Conservation (phyloP, 2,888 invertebrate genomes). For the Caenorhabditis sp. region DNA sequence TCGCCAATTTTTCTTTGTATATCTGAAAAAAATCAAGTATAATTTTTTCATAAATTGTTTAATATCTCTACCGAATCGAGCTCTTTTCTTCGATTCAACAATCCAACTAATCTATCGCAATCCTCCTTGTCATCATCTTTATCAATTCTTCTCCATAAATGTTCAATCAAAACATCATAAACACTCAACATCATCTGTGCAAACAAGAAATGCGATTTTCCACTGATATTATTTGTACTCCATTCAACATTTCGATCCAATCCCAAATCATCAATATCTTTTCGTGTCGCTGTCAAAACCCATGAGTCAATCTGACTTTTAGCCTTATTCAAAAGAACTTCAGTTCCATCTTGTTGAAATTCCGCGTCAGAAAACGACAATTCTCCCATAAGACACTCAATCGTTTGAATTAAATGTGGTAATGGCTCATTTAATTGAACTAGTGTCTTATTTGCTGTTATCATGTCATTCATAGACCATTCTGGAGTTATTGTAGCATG, state of each 20-base stretch:
- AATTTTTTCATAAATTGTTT: background rate
- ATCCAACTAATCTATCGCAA: conserved; percentile 29
- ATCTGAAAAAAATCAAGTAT: background rate
- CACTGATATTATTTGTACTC: conserved; percentile 29
- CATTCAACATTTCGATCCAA: conserved; percentile 49
- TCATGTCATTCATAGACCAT: conserved; percentile 38
- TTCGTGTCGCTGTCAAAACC: conserved; percentile 28
- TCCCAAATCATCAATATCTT: conserved; percentile 39
- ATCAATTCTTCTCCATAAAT: conserved; percentile 48
- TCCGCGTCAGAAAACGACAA: conserved; percentile 26
- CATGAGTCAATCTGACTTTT: conserved; percentile 33
- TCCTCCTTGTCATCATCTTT: conserved; percentile 28
- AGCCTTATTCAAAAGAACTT: conserved; percentile 18
- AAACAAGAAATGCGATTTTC: conserved; percentile 35
- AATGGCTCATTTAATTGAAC: conserved; percentile 39
- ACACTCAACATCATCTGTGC: conserved; percentile 43
- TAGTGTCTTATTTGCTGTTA: conserved; percentile 3
- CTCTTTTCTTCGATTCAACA: conserved; percentile 38
- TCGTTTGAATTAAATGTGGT: conserved; percentile 43
- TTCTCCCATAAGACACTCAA: conserved; percentile 40
- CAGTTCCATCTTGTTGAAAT: conserved; percentile 21
- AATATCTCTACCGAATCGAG: conserved; percentile 15
- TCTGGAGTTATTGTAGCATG: conserved; percentile 30
- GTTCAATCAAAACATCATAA: conserved; percentile 55
- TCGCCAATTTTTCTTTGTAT: background rate